Conservation (phyloP, 1,140 invertebrate genomes). For the Drosophila murphyi region DNA sequence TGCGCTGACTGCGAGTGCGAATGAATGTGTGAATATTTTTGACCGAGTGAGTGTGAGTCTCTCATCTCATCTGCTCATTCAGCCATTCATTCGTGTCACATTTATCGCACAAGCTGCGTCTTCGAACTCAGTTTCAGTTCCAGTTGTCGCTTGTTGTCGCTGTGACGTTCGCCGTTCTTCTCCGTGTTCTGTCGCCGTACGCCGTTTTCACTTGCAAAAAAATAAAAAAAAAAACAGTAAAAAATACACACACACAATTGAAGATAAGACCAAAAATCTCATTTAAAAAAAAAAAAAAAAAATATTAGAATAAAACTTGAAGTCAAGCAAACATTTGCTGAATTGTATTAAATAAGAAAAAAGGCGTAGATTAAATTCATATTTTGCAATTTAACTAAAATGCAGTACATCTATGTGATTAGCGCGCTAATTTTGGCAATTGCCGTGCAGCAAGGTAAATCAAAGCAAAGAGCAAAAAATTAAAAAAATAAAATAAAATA, state of each 20-base stretch:
- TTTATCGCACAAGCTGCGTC: conserved; percentile 66
- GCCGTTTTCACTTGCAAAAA: conserved; percentile 35
- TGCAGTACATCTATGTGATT: conserved; percentile 80
- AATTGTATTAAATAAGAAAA: conserved; percentile 4
- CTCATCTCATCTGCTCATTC: conserved; percentile 9
- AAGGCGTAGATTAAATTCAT: conserved; percentile 19
- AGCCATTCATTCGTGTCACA: conserved; percentile 57
- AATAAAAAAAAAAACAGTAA: conserved; percentile 14
- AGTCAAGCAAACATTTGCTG: neutral
- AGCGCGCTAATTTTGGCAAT: conserved; percentile 75
- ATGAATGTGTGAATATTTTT: conserved; percentile 4
- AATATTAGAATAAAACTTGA: no score
- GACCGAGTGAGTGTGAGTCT: conserved; percentile 6
- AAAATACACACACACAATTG: conserved; percentile 3
- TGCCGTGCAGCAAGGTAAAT: conserved; percentile 76
- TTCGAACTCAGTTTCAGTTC: conserved; percentile 32
- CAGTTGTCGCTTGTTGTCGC: conserved; percentile 78
- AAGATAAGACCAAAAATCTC: conserved; percentile 10
- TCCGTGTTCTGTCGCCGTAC: conserved; percentile 44
- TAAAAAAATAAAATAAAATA: conserved; percentile 7
- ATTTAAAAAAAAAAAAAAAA: neutral
- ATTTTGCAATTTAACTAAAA: conserved; percentile 44
- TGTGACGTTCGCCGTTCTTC: conserved; percentile 37
- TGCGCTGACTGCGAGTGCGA: neutral
- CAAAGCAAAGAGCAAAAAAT: neutral